Evolutionary conservation across 2,888 invertebrate genomes (phyloP).

Genomic region (Tupiocoris notatus): DNA sequence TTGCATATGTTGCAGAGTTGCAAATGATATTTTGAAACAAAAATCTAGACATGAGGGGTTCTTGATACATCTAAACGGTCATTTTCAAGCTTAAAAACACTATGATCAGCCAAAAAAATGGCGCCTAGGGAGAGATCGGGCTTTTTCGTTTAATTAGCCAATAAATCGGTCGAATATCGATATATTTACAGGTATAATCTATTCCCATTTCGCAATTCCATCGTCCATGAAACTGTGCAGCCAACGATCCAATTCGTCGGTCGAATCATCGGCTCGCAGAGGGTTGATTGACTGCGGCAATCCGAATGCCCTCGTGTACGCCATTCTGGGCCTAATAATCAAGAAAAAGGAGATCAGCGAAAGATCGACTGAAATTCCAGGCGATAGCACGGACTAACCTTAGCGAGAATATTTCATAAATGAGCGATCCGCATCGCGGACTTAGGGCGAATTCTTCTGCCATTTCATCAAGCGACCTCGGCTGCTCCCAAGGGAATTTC

Average conservation of each 20-base stretch:
- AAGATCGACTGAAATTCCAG: too few species aligned
- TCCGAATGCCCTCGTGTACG: conserved; percentile 1
- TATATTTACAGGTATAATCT: neutral
- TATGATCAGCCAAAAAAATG: too few species aligned
- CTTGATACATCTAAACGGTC: too few species aligned
- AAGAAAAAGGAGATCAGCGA: neutral
- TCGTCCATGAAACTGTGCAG: conserved; percentile 27
- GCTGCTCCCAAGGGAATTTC: conserved; percentile 11
- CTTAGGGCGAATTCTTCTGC: conserved; percentile 22
- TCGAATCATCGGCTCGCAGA: conserved; percentile 5
- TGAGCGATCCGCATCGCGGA: conserved; percentile 20
- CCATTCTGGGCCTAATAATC: conserved; percentile 15
- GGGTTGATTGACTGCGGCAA: neutral
- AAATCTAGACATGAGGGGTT: too few species aligned
- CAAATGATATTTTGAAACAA: too few species aligned
- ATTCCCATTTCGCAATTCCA: conserved; percentile 11
- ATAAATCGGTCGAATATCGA: too few species aligned
- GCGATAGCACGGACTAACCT: conserved; percentile 5
- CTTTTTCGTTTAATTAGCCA: too few species aligned
- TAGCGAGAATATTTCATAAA: conserved; percentile 12
- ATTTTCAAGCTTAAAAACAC: too few species aligned
- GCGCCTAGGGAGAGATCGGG: too few species aligned
- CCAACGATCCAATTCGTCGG: conserved; percentile 11
- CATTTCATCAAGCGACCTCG: conserved; percentile 23
- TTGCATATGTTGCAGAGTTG: too few species aligned